A percentile compares a stretch with the other conserved stretches of the same genome.
phyloP scores from a whole-genome alignment of 2,888 invertebrate genomes.

The Nasonia oneida region DNA sequence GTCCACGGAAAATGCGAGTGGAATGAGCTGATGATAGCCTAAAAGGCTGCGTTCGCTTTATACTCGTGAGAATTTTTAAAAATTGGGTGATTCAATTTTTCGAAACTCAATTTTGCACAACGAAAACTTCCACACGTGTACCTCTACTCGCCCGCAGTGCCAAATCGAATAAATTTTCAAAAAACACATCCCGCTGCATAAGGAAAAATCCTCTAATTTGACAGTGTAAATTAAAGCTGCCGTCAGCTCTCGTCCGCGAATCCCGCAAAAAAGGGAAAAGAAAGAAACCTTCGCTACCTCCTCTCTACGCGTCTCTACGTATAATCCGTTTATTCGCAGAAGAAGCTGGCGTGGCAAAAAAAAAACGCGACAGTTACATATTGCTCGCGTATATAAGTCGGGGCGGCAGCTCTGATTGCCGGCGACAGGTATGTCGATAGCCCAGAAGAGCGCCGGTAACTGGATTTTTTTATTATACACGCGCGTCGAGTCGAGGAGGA shows the following conservation, averaged over 20 bases:
- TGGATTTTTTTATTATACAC: constrained; percentile 50
- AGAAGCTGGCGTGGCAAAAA: background rate
- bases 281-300: background rate
- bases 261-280: background rate
- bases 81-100: too few relatives aligned
- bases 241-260: background rate
- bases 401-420: constrained; percentile 60
- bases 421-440: constrained; percentile 65
- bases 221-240: background rate
- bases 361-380: constrained; percentile 70
- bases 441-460: constrained; percentile 44
- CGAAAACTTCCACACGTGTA: too few relatives aligned
- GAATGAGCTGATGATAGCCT: background rate
- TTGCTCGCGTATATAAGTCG: constrained; percentile 62
- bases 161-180: background rate
- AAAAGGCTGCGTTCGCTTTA: background rate
- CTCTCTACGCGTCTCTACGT: background rate
- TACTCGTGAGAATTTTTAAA: too few relatives aligned
- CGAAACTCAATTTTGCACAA: too few relatives aligned
- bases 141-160: background rate
- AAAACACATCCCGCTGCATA: too few relatives aligned
- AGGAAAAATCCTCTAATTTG: background rate
- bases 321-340: background rate
- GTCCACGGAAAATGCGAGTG: background rate
- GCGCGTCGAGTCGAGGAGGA: background rate